Conservation (phyloP, 2,797 vertebrate species). For the Phoebastria nigripes region DNA sequence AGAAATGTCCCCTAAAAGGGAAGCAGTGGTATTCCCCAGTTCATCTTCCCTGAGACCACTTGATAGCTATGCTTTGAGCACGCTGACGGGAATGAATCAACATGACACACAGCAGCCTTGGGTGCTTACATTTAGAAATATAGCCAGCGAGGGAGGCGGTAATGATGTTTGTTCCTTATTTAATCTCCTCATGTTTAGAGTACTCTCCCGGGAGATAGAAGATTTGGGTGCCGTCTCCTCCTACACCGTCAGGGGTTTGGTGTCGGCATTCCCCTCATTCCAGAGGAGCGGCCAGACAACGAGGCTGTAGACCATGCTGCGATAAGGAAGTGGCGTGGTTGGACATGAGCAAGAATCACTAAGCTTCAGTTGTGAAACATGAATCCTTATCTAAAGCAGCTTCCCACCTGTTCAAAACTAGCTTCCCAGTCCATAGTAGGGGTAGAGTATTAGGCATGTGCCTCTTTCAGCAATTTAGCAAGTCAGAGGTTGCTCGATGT, state of each 20-base stretch:
- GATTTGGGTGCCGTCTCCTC: background rate
- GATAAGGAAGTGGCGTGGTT: background rate
- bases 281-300: background rate
- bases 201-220: background rate
- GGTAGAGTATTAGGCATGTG: background rate
- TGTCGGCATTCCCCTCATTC: slow-evolving; percentile 16
- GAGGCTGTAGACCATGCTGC: background rate
- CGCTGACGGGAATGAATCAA: background rate
- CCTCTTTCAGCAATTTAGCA: background rate
- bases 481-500: background rate
- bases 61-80: background rate
- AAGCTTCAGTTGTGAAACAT: slow-evolving; percentile 2
- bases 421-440: background rate
- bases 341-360: background rate
- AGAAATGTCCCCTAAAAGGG: background rate
- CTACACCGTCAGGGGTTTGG: background rate
- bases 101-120: background rate
- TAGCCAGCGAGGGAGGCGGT: background rate
- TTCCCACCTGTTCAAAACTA: background rate
- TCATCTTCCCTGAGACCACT: background rate
- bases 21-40: slow-evolving; percentile 2
- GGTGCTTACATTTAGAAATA: slow-evolving; percentile 26
- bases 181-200: background rate
- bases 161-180: slow-evolving; percentile 25
- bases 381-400: background rate